phyloP scores from a whole-genome alignment of 2,888 invertebrate species.

The Sinodicranocentrus sp. region DNA sequence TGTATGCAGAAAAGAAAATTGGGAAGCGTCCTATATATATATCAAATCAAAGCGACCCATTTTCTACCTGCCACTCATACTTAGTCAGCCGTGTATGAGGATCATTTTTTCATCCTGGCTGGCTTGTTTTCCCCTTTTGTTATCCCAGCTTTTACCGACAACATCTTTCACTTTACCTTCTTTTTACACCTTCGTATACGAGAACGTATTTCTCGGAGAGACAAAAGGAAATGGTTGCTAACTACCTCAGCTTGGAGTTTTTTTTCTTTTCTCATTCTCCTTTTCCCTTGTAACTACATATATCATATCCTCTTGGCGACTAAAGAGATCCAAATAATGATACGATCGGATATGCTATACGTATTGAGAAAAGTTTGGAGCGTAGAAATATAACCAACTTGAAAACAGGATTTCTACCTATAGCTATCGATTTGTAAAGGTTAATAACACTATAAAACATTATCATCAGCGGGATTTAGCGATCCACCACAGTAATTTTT shows the following conservation, averaged over 20 bases:
- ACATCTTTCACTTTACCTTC: not conserved
- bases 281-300: not conserved
- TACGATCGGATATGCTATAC: too few species aligned
- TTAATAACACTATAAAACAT: too few species aligned
- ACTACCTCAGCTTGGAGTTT: too few species aligned
- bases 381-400: too few species aligned
- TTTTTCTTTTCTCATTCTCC: not conserved
- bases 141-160: not conserved
- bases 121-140: not conserved
- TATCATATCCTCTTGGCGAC: too few species aligned
- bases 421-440: too few species aligned
- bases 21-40: not conserved
- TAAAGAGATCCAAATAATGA: not conserved
- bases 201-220: too few species aligned
- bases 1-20: not conserved
- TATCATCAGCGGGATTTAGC: too few species aligned
- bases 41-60: conserved; percentile 63
- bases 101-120: conserved; percentile 24
- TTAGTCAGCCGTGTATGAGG: conserved; percentile 39
- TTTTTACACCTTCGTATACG: conserved; percentile 22
- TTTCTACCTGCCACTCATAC: conserved; percentile 58
- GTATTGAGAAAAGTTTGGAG: too few species aligned
- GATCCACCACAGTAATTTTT: too few species aligned
- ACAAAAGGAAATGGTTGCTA: too few species aligned
- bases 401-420: too few species aligned